Evolutionary conservation across 2,888 invertebrate genomes (phyloP), one percentile per base, ranked within the genome.

Genomic region (Lapara coniferarum): DNA sequence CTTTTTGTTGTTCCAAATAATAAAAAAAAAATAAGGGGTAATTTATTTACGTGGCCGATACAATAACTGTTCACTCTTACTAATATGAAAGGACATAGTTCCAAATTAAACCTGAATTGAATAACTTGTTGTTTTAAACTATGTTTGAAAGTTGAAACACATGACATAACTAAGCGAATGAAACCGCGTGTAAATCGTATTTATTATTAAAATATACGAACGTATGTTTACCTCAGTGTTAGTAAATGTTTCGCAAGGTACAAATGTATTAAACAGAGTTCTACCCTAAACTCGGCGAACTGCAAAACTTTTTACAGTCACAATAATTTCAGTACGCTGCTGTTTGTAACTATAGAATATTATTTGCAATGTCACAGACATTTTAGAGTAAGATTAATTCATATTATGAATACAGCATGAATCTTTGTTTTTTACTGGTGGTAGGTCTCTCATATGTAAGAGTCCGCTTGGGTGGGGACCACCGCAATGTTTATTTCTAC

Each of bases 261-360:
- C 19, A 63, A 63, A 46, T 46, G 46, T 63, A 16, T 63, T 63
- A 63, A 49, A 44, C 44, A 44, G 59, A 46, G 16, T 59, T 59
- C 14, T n/a, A 46, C 46, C 46, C 19, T 16, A 19, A 46, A 63
- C 46, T 44, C 25, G 13, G 10, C 12, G 30, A 10, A 6, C 6
- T 46, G 2, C 16, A 63, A 63, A 63, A 63, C 16, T 46, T 13
- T 63, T 63, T 46, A 63, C 16, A 4, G 59, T 16, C 46, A 63
- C 37, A 46, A 16, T 49, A 46, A 16, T 49, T 63, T 63, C 46
- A 63, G 46, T 19, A 7, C 37, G 4, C 16, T 19, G 12, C 10
- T 44, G 16, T 59, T 59, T 16, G n/a, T 44, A 46, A 46, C n/a
- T 63, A 63, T 59, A 8, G 16, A 59, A 59, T 59, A 6, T 44